Conservation (phyloP, 1,140 invertebrate genomes). For the Drosophila nigrodunni region DNA sequence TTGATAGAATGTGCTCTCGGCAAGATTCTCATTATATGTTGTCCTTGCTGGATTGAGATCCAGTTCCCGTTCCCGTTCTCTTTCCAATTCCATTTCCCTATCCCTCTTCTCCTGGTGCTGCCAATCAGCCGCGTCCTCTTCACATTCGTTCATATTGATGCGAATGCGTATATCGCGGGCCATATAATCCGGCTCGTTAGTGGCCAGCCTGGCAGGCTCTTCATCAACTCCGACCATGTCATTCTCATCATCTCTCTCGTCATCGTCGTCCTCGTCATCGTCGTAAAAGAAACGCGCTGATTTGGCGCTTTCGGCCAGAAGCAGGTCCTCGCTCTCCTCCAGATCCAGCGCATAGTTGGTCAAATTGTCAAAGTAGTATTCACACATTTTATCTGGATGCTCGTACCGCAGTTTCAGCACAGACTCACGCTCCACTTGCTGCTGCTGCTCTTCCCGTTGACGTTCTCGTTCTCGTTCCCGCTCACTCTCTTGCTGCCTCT, state of each 20-base stretch:
- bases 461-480: not conserved
- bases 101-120: constrained; percentile 34
- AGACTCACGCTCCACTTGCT: constrained; percentile 25
- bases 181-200: constrained; percentile 59
- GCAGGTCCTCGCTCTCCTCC: constrained; percentile 71
- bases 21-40: constrained; percentile 79
- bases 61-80: not conserved
- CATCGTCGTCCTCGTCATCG: constrained; percentile 31
- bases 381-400: constrained; percentile 83
- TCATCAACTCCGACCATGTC: constrained; percentile 10
- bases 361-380: constrained; percentile 80
- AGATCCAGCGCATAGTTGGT: constrained; percentile 65
- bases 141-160: constrained; percentile 71
- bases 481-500: constrained; percentile 5
- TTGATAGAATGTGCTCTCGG: constrained; percentile 82
- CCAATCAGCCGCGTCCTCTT: constrained; percentile 63
- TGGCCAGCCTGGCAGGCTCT: constrained; percentile 13
- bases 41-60: constrained; percentile 24
- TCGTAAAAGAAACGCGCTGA: constrained; percentile 64
- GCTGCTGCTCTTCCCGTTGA: constrained; percentile 3
- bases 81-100: not conserved
- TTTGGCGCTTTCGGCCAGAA: constrained; percentile 70
- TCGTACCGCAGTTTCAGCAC: constrained; percentile 72
- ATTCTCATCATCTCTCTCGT: constrained; percentile 19
- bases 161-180: constrained; percentile 71